A percentile compares a stretch with the other conserved stretches of the same genome.
These are phyloP conservation scores for Eulimnadia texana DNA, from an alignment of 1,140 invertebrate genomes.

Conservation along the genomic window DNA sequence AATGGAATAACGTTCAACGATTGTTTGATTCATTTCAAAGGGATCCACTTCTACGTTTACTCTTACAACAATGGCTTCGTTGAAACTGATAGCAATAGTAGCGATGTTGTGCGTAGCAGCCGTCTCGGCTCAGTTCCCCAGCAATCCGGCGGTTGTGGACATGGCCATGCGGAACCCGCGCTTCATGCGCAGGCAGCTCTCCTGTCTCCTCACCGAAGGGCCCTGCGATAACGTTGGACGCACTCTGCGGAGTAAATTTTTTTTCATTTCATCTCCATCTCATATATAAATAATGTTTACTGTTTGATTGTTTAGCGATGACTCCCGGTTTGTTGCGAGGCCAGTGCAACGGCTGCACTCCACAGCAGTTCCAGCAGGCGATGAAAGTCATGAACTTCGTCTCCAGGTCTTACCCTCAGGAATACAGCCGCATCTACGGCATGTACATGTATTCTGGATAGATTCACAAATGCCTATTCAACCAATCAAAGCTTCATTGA, in stretches of 20 bases:
- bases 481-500: too few relatives aligned
- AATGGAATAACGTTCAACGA: too few relatives aligned
- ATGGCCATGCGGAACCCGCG: slow-evolving; percentile 14
- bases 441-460: slow-evolving; percentile 11
- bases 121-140: background rate
- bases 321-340: slow-evolving; percentile 10
- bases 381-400: slow-evolving; percentile 15
- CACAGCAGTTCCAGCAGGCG: slow-evolving; percentile 12
- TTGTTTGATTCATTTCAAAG: background rate
- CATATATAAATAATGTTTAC: background rate
- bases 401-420: slow-evolving; percentile 7
- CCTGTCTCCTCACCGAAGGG: slow-evolving; percentile 15
- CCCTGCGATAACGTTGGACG: slow-evolving; percentile 17
- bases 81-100: background rate
- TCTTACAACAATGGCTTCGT: background rate
- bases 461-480: too few relatives aligned
- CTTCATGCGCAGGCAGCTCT: slow-evolving; percentile 16
- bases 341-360: slow-evolving; percentile 15
- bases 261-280: background rate
- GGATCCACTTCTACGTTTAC: background rate
- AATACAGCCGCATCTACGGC: slow-evolving; percentile 14
- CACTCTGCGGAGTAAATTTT: slow-evolving; percentile 16
- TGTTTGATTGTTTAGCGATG: background rate
- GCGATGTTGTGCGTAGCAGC: background rate
- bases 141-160: slow-evolving; percentile 10